phyloP scores from a whole-genome alignment of 2,888 invertebrate species.

The Noctua janthe region DNA sequence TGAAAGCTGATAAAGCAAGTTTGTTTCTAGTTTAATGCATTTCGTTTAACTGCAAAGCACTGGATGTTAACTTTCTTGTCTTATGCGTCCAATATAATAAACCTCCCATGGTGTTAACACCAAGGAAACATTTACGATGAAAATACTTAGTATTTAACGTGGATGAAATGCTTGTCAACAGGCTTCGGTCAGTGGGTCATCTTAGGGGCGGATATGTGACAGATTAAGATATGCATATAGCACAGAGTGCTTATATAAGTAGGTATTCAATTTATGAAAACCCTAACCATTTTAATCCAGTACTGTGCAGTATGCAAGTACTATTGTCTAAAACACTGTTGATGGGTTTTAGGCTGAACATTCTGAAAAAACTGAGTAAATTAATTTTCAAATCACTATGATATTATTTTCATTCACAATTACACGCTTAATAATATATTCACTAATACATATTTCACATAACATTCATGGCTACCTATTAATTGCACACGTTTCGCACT shows the following conservation, averaged over 20 bases:
- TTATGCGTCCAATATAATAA: no score
- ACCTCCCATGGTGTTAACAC: no score
- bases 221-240: not conserved
- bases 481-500: constrained; percentile 20
- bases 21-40: no score
- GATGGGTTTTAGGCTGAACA: not conserved
- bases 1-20: no score
- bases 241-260: not conserved
- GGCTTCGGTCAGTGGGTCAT: no score
- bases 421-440: not conserved
- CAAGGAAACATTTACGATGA: no score
- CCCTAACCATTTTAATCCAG: not conserved
- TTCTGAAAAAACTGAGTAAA: not conserved
- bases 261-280: not conserved
- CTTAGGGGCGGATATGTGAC: no score
- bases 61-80: no score
- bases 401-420: not conserved
- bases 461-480: constrained; percentile 8
- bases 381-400: not conserved
- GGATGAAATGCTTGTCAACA: no score
- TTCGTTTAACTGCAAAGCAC: no score
- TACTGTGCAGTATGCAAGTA: not conserved
- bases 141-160: no score
- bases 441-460: constrained; percentile 1
- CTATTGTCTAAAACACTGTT: not conserved